A percentile compares a stretch with the other conserved stretches of the same genome.
Conservation (phyloP, 2,888 invertebrate genomes). For the Arrhopalites spinosus region DNA sequence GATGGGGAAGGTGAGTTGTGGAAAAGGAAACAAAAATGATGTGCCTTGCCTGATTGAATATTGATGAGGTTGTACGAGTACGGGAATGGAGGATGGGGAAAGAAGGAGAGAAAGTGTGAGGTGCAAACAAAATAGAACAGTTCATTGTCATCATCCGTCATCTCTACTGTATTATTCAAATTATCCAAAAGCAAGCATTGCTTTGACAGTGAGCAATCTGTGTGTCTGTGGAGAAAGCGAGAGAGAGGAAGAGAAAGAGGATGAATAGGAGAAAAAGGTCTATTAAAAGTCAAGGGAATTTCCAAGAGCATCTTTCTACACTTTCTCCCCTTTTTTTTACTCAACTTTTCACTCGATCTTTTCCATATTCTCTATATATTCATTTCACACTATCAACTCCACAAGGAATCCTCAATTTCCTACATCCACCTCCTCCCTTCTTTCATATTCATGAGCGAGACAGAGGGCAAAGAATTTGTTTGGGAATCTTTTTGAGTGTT, state of each 20-base stretch:
- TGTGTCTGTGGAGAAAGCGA: too few relatives aligned
- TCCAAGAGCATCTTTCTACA: neutral
- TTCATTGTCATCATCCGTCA: conserved; percentile 27
- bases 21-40: neutral
- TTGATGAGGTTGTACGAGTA: neutral
- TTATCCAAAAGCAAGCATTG: neutral
- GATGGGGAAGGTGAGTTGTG: neutral
- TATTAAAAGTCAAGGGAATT: neutral
- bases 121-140: neutral
- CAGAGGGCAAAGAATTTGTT: too few relatives aligned
- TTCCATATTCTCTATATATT: too few relatives aligned
- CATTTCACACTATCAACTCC: too few relatives aligned
- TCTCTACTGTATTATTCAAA: conserved; percentile 7
- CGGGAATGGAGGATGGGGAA: neutral
- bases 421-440: too few relatives aligned
- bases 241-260: conserved; percentile 1
- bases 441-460: too few relatives aligned
- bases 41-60: neutral
- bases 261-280: neutral
- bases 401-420: too few relatives aligned
- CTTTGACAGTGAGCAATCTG: conserved; percentile 23
- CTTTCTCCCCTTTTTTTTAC: neutral
- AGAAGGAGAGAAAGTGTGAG: neutral
- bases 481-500: too few relatives aligned
- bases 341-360: too few relatives aligned